A percentile compares a stretch with the other conserved stretches of the same genome.
Conservation (phyloP, 2,797 vertebrate species). For the Sciurus vulgaris region DNA sequence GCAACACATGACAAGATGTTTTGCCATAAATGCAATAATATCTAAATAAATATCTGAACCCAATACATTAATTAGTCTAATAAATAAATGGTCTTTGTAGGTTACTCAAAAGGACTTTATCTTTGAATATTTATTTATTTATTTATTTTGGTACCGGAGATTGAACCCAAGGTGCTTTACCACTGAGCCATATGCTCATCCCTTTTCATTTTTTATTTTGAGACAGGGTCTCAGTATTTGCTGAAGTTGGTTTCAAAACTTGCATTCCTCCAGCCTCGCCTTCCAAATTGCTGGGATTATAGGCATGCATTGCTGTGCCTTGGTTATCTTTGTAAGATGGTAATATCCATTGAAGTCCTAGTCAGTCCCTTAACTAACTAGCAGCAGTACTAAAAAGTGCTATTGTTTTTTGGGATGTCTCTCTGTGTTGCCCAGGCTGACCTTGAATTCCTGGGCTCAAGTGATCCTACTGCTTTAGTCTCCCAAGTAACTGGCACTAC, state of each 20-base stretch:
- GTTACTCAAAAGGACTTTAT: neutral
- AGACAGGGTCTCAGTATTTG: neutral
- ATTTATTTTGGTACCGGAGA: neutral
- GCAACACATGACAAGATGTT: neutral
- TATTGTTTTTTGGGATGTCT: neutral
- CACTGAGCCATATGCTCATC: neutral
- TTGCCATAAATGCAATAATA: conserved; percentile 33
- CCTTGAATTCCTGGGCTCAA: neutral
- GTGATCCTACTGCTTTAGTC: neutral
- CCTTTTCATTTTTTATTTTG: neutral
- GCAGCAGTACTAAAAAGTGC: neutral
- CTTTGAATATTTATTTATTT: too few relatives aligned
- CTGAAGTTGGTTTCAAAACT: neutral
- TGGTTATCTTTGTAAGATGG: neutral
- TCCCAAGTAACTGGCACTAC: neutral
- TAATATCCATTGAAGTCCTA: neutral
- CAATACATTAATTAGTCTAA: conserved; percentile 9
- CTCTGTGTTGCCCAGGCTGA: neutral
- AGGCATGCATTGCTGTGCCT: too few relatives aligned
- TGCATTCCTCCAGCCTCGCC: neutral
- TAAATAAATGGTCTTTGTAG: conserved; percentile 5
- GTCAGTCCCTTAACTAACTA: neutral
- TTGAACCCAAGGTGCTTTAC: neutral
- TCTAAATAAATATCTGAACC: conserved; percentile 24
- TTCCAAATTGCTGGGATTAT: neutral